phyloP scores from a whole-genome alignment of 1,140 invertebrate species.

The Conus betulinus region DNA sequence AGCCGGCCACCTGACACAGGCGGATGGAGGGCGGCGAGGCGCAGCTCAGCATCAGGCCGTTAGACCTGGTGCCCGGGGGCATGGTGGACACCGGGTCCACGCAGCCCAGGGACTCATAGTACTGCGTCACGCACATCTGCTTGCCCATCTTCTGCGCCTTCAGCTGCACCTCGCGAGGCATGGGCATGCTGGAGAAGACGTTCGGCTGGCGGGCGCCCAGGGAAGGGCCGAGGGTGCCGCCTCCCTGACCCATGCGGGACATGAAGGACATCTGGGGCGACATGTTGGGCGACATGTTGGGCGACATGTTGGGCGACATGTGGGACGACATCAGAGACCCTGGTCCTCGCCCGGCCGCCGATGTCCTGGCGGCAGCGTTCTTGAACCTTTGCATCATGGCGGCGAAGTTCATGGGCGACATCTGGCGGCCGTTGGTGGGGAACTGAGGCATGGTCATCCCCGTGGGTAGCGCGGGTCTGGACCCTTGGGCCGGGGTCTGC shows the following conservation, averaged over 20 bases:
- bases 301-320: no score
- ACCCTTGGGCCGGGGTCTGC: neutral
- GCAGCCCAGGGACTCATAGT: conserved; percentile 29
- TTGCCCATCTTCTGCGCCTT: neutral
- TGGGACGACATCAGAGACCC: neutral
- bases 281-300: neutral
- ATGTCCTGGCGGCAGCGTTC: neutral
- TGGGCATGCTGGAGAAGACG: neutral
- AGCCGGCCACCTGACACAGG: neutral
- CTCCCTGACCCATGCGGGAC: neutral
- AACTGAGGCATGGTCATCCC: no score
- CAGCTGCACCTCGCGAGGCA: neutral
- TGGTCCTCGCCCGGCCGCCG: neutral
- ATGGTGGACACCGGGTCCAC: neutral
- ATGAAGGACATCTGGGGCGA: no score
- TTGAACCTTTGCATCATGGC: neutral
- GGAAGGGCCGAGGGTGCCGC: neutral
- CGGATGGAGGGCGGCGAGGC: neutral
- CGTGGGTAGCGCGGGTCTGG: neutral
- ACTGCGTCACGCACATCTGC: conserved; percentile 17
- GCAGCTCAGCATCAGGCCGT: conserved; percentile 20
- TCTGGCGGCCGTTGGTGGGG: no score
- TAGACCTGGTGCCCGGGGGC: neutral
- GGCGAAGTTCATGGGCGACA: neutral
- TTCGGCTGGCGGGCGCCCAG: neutral